Base-by-base conservation (phyloP, 2,113 vertebrate genomes). In the Sinocyclocheilus maitianheensis region DNA sequence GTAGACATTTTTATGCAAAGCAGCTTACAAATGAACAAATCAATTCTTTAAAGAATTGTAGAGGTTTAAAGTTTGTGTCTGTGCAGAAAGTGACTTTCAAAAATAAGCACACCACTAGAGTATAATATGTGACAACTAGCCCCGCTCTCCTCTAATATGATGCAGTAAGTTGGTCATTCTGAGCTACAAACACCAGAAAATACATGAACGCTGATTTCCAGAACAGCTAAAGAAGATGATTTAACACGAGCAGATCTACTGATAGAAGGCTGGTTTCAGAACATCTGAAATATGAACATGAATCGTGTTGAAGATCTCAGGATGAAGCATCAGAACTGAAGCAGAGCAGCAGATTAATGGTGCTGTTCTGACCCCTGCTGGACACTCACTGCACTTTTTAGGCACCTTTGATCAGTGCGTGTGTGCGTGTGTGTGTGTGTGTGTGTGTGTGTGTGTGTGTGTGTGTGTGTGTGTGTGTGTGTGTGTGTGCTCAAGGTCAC, bases 281-380 rank as follows among this genome's bases (percentile, higher is more conserved):
- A 77, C 7, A 18, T 53, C 75, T 18, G 14, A 77, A 53, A 75
- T 9, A 26, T 16, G 46, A 24, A 24, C 3, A 5, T 76, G 22
- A 22, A n/a, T 1, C 4, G 1, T 51, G 40, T 26, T 22, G 71
- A 75, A 43, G 13, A 69, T 24, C 10, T 76, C 40, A 24, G 53
- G 18, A 18, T 55, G 5, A 18, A 48, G 37, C 72, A 48, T 34
- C 30, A 24, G 53, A 55, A 18, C 53, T 18, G 5, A 18, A 48
- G 37, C 40, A 48, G 43, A n/a, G 37, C 71, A 10, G 10, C 4
- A 1, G 11, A 97, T 97, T 93, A 91, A 92, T 92, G 94, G 94
- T 97, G 91, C 93, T 94, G 94, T 90, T 91, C 95, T 97, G 97
- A 96, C 96, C 97, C 96, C 98, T 98, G 91, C 95, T 97, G 98